Evolutionary conservation across 2,797 vertebrate species (phyloP), one percentile per base, ranked within the genome.

Genomic region (Chromis chromis): DNA sequence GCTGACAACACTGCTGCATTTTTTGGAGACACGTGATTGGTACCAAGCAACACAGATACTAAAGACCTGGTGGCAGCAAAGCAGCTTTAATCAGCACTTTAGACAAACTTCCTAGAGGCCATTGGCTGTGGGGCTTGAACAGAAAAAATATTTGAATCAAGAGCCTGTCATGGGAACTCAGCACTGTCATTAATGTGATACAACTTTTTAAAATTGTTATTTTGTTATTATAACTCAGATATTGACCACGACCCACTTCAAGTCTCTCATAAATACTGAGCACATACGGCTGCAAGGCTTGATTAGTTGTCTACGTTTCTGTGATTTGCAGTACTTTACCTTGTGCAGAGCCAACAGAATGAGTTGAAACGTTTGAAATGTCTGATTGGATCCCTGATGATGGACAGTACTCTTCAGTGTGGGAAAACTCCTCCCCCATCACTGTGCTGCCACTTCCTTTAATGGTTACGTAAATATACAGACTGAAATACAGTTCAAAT

Each of bases 21-120:
- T 62, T 65, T 78, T 19, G 0, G 19, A 60, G 31, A 49, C 60
- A 6, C 36, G 24, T 36, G 62, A 27, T 36, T 11, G 28, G n/a
- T 24, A 56, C 78, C 7, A 39, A 54, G 79, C 74, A 80, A 84
- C 79, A 65, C 11, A 60, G 10, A 61, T 24, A 65, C 53, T 31
- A 46, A 42, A 52, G 58, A 28, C 9, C 50, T 65, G 66, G 65
- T 31, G 42, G 67, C 46, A 52, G 70, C 2, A 49, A 55, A 71
- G 31, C 69, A 22, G 19, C 44, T 78, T 56, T 4, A 54, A 66
- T 58, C 13, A 19, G 4, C 4, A 14, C 49, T 11, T 31, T 3
- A 48, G 4, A 8, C 46, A 21, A 7, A 21, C n/a, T 48, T 21
- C n/a, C 19, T 7, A 48, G 8, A 48, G 19, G 46, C 46, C n/a